These are phyloP conservation scores for Neoitamus cyanurus DNA, from an alignment of 2,888 invertebrate genomes.

Conservation along the genomic window DNA sequence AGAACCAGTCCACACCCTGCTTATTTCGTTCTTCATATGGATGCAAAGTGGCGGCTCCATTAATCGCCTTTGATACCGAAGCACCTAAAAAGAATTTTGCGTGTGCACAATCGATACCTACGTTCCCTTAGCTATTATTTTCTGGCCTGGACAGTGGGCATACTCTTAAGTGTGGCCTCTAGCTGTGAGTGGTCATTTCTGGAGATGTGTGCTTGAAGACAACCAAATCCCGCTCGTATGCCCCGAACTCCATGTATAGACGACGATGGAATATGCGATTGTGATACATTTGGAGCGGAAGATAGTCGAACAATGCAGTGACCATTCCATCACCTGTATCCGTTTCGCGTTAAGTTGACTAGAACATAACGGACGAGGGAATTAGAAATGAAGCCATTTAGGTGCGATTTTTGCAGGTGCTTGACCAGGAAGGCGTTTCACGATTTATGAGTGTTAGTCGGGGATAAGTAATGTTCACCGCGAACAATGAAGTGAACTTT, in stretches of 20 bases:
- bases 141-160: no score
- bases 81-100: neutral
- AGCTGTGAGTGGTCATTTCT: neutral
- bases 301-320: constrained; percentile 23
- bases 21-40: neutral
- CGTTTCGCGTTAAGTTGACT: constrained; percentile 37
- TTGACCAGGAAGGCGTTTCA: constrained; percentile 16
- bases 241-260: neutral
- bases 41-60: neutral
- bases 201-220: neutral
- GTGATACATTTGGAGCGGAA: constrained; percentile 29
- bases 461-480: neutral
- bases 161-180: no score
- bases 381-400: constrained; percentile 39
- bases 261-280: neutral
- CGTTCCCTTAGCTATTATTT: neutral
- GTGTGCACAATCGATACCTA: neutral
- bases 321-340: constrained; percentile 31
- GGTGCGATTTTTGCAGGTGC: constrained; percentile 39
- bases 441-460: neutral
- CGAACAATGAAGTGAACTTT: neutral
- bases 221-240: neutral
- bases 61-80: neutral
- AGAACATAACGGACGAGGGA: constrained; percentile 34
- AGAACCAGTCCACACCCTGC: neutral